These are phyloP conservation scores for Seriola quinqueradiata DNA, from an alignment of 2,113 vertebrate species.

Conservation along the genomic window DNA sequence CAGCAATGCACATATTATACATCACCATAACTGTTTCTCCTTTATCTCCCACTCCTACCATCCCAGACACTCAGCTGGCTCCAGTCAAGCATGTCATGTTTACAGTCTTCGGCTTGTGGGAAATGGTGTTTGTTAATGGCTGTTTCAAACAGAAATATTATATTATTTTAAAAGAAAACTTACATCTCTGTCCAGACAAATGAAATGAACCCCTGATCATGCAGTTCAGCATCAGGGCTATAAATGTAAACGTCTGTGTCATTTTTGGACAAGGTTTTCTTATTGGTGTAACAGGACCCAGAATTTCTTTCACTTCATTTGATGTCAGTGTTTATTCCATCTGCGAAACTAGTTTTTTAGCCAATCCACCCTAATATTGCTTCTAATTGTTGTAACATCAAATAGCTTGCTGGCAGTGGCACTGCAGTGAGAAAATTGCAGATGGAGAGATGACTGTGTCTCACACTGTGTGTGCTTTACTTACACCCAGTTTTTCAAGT, in stretches of 20 bases:
- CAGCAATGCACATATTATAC: too few species aligned
- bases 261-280: conserved; percentile 7
- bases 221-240: not conserved
- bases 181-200: not conserved
- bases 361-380: not conserved
- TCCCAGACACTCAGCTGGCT: too few species aligned
- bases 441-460: conserved; percentile 14
- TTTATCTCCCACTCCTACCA: too few species aligned
- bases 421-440: conserved; percentile 12
- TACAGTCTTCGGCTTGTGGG: not conserved
- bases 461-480: conserved; percentile 21
- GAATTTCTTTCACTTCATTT: conserved; percentile 1
- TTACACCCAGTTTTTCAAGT: conserved; percentile 38
- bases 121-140: not conserved
- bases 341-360: conserved; percentile 4
- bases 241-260: not conserved
- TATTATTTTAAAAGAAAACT: not conserved
- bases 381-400: conserved; percentile 23
- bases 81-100: too few species aligned
- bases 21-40: not conserved
- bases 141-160: conserved; percentile 1
- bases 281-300: not conserved
- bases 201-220: not conserved
- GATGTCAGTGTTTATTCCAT: conserved; percentile 6
- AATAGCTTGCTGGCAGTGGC: not conserved